Percentiles rank a stretch among this genome's conserved stretches.
Evolutionary conservation across 2,113 vertebrate species (phyloP).

Genomic region (Eonycteris spelaea): DNA sequence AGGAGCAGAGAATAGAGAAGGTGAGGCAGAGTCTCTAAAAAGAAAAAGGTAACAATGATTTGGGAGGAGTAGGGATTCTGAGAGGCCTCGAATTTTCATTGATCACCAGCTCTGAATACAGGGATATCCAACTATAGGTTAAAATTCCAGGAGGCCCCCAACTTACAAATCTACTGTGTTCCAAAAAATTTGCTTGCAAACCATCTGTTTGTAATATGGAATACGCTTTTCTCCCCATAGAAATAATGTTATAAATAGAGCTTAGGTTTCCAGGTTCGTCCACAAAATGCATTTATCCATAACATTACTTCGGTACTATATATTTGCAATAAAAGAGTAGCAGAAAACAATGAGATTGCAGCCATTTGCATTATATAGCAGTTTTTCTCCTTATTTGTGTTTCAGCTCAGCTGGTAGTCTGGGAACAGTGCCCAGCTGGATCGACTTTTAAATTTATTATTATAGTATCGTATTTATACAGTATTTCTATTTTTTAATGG

Average conservation of each 20-base stretch:
- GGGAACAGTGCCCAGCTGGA: slow-evolving; percentile 68
- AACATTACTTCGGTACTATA: background rate
- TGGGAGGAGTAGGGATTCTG: background rate
- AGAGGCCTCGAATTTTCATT: background rate
- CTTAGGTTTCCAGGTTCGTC: slow-evolving; percentile 48
- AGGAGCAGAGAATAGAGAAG: background rate
- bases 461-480: slow-evolving; percentile 65
- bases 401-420: slow-evolving; percentile 65
- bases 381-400: slow-evolving; percentile 60
- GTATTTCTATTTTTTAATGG: slow-evolving; percentile 61
- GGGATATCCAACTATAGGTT: slow-evolving; percentile 2
- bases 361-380: slow-evolving; percentile 47
- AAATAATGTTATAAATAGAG: slow-evolving; percentile 46
- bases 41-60: background rate
- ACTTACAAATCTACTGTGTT: background rate
- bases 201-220: slow-evolving; percentile 42
- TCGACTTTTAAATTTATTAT: slow-evolving; percentile 71
- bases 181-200: background rate
- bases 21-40: background rate
- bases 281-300: slow-evolving; percentile 38
- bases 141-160: background rate
- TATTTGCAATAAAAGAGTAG: slow-evolving; percentile 18
- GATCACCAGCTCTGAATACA: background rate
- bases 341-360: slow-evolving; percentile 19
- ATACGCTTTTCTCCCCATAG: background rate